These are phyloP conservation scores for Danio jaintianensis DNA, from an alignment of 2,797 vertebrate species.

Conservation along the genomic window DNA sequence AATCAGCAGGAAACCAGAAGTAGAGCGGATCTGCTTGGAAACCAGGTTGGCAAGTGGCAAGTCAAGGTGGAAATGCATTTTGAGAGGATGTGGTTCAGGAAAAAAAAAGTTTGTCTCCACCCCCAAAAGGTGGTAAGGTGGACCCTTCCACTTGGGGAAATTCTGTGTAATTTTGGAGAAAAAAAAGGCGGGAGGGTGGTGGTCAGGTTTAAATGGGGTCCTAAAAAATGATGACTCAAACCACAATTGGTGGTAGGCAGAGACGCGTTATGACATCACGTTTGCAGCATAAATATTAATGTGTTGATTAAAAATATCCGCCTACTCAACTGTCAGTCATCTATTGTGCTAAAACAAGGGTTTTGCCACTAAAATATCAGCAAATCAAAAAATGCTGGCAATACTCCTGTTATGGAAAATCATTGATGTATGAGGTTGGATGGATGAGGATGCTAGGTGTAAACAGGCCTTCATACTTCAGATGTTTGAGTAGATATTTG, in stretches of 20 bases:
- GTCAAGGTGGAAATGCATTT: slow-evolving; percentile 41
- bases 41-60: slow-evolving; percentile 18
- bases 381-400: neutral
- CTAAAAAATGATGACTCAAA: neutral
- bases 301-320: neutral
- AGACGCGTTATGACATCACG: neutral
- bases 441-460: neutral
- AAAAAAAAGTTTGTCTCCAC: slow-evolving; percentile 31
- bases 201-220: slow-evolving; percentile 13
- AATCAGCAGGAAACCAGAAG: slow-evolving; percentile 40
- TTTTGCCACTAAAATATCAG: neutral
- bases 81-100: slow-evolving; percentile 48
- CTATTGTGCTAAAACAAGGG: neutral
- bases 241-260: neutral
- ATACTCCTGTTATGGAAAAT: neutral
- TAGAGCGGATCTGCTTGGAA: slow-evolving; percentile 43
- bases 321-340: neutral
- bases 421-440: too few relatives aligned
- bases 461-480: slow-evolving; percentile 3
- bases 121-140: slow-evolving; percentile 14
- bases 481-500: neutral
- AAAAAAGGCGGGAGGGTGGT: slow-evolving; percentile 34
- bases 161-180: slow-evolving; percentile 29
- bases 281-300: neutral
- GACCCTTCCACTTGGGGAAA: slow-evolving; percentile 52